Conservation (phyloP, 2,113 vertebrate species). For the Cyphomyrus discorhynchus region DNA sequence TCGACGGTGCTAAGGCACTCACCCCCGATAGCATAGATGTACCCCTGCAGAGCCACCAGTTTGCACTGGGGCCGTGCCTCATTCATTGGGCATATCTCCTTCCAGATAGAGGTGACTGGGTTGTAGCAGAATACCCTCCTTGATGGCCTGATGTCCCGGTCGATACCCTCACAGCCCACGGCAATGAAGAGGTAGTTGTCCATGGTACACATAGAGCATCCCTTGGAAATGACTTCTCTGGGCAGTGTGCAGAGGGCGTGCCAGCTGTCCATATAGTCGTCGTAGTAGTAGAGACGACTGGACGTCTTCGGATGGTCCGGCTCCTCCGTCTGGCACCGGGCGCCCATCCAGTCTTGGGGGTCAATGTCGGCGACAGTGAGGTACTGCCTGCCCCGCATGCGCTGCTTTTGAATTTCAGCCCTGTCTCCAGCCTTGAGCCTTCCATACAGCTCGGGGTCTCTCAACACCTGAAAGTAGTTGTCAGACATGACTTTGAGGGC, state of each 20-base stretch:
- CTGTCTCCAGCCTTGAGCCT: conserved; percentile 68
- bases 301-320: conserved; percentile 33
- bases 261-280: conserved; percentile 70
- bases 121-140: conserved; percentile 86
- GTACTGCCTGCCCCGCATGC: conserved; percentile 60
- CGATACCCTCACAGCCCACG: conserved; percentile 66
- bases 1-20: conserved; percentile 85
- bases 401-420: conserved; percentile 65
- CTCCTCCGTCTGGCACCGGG: conserved; percentile 10
- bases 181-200: conserved; percentile 91
- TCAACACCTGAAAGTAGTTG: conserved; percentile 82
- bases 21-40: conserved; percentile 83
- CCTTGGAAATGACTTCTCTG: conserved; percentile 66
- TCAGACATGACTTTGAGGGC: conserved; percentile 79
- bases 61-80: conserved; percentile 81
- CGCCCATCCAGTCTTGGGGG: conserved; percentile 47
- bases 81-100: conserved; percentile 76
- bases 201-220: conserved; percentile 75
- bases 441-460: conserved; percentile 66
- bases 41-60: conserved; percentile 75
- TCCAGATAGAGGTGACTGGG: conserved; percentile 79
- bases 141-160: conserved; percentile 58
- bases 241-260: conserved; percentile 64
- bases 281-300: conserved; percentile 74
- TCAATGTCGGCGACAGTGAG: conserved; percentile 72